These are phyloP conservation scores for Odontophorus gujanensis DNA, from an alignment of 2,113 vertebrate genomes.

Conservation along the genomic window DNA sequence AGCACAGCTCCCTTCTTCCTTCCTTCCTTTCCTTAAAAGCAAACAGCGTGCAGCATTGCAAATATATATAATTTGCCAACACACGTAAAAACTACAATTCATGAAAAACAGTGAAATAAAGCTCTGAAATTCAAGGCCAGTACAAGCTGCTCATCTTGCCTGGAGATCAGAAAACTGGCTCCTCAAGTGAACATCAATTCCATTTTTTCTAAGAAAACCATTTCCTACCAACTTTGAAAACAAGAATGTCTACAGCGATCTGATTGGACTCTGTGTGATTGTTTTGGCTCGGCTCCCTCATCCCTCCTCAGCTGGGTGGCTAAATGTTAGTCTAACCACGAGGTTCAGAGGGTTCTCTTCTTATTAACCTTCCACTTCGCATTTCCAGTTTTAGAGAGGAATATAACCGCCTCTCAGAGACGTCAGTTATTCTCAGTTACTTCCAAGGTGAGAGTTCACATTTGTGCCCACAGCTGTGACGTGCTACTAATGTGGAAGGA, in stretches of 20 bases:
- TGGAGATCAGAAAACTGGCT: constrained; percentile 49
- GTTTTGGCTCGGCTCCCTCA: constrained; percentile 63
- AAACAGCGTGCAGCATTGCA: not conserved
- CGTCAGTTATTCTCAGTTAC: constrained; percentile 9
- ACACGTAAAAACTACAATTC: constrained; percentile 32
- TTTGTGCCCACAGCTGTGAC: not conserved
- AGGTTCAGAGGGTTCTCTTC: constrained; percentile 13
- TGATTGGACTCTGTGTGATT: constrained; percentile 45
- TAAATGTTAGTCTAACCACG: constrained; percentile 27
- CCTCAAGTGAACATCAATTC: constrained; percentile 15
- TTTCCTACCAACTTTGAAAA: constrained; percentile 68
- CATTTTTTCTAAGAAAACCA: constrained; percentile 51
- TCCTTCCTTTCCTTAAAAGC: constrained; percentile 39
- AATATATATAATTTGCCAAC: constrained; percentile 30
- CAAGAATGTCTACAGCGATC: constrained; percentile 49
- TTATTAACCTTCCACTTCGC: constrained; percentile 45
- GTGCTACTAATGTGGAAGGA: not conserved
- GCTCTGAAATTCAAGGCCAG: constrained; percentile 43
- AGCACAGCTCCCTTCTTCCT: constrained; percentile 1
- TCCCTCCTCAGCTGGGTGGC: constrained; percentile 37
- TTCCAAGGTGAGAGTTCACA: not conserved
- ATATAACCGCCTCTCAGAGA: not conserved
- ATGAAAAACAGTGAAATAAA: constrained; percentile 33
- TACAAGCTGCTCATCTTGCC: constrained; percentile 28
- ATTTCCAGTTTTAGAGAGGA: constrained; percentile 46